These are phyloP conservation scores for Danio jaintianensis DNA, from an alignment of 2,797 vertebrate genomes.

Conservation along the genomic window DNA sequence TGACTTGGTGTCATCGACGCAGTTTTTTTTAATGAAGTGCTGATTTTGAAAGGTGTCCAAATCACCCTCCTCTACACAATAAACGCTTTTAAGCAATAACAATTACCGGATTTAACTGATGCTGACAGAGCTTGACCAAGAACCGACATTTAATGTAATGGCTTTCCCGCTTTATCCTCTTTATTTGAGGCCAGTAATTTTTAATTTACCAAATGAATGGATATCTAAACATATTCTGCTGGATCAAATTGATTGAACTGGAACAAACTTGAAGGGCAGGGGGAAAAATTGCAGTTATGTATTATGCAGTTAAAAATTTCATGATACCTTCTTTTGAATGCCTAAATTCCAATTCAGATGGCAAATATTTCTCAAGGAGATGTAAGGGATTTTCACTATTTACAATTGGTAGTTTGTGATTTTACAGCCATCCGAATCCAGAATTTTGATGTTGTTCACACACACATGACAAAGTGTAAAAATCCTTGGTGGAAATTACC, in stretches of 20 bases:
- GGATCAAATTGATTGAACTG: conserved; percentile 8
- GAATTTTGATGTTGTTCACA: too few relatives aligned
- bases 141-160: conserved; percentile 27
- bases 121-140: conserved; percentile 28
- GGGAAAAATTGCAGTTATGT: too few relatives aligned
- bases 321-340: background rate
- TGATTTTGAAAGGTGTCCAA: conserved; percentile 25
- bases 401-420: too few relatives aligned
- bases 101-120: conserved; percentile 26
- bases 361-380: too few relatives aligned
- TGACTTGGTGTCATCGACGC: conserved; percentile 11
- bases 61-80: background rate
- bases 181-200: conserved; percentile 2
- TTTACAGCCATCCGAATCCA: too few relatives aligned
- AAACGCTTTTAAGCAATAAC: conserved; percentile 23
- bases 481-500: too few relatives aligned
- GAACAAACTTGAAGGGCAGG: background rate
- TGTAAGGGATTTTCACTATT: too few relatives aligned
- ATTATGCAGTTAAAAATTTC: too few relatives aligned
- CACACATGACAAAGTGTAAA: too few relatives aligned
- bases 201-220: background rate
- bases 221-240: conserved; percentile 7
- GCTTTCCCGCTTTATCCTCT: conserved; percentile 20
- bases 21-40: conserved; percentile 1
- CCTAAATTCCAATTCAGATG: background rate